Percentiles rank a stretch among this genome's conserved stretches.
Evolutionary conservation across 1,140 invertebrate species (phyloP).

Genomic region (Bombus breviceps): DNA sequence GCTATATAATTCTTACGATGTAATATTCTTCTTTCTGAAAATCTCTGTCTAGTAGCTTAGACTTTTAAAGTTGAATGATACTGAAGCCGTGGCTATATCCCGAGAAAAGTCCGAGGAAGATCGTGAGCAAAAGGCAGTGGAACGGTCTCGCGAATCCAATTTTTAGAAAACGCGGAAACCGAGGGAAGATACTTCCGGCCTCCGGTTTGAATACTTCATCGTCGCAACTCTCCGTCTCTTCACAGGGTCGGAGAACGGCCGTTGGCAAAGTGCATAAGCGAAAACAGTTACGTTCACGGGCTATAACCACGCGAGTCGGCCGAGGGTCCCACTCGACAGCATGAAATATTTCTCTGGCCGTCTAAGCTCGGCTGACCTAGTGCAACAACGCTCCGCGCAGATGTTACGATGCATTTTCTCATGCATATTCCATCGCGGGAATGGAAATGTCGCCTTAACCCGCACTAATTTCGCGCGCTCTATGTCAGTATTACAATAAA

Average conservation of each 20-base stretch:
- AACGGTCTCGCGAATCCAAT: neutral
- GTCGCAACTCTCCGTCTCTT: neutral
- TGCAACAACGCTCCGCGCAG: conserved; percentile 20
- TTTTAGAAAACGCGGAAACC: conserved; percentile 14
- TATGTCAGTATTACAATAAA: conserved; percentile 55
- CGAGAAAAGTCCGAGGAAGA: neutral
- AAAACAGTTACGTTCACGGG: conserved; percentile 25
- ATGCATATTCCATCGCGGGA: conserved; percentile 36
- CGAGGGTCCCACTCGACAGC: neutral
- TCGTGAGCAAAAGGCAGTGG: neutral
- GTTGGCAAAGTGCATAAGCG: conserved; percentile 7
- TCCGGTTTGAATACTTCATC: conserved; percentile 16
- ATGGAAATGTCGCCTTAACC: conserved; percentile 49
- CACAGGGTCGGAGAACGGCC: too few relatives aligned
- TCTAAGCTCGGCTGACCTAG: conserved; percentile 29
- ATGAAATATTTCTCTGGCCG: conserved; percentile 27
- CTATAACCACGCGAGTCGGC: neutral
- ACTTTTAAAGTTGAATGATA: neutral
- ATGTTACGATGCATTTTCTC: conserved; percentile 42
- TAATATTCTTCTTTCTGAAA: neutral
- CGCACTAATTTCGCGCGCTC: conserved; percentile 40
- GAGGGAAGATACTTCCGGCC: conserved; percentile 3
- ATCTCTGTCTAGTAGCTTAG: neutral
- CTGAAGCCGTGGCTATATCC: neutral
- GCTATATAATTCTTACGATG: neutral